Evolutionary conservation across 2,797 vertebrate genomes (phyloP).

Genomic region (Periophthalmus magnuspinnatus): DNA sequence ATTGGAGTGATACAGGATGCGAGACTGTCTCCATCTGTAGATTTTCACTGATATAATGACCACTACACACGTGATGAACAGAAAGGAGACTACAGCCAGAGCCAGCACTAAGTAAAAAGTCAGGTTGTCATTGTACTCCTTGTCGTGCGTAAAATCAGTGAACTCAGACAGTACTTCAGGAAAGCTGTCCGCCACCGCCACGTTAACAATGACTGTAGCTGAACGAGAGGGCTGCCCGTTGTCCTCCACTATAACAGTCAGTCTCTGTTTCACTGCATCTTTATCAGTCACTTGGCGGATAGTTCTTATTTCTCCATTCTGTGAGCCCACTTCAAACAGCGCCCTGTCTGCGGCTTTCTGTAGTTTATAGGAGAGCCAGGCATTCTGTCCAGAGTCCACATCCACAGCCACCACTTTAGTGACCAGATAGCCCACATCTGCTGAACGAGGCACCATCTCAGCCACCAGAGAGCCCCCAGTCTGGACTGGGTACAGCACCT

Average conservation of each 20-base stretch:
- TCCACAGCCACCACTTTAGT: slow-evolving; percentile 73
- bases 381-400: slow-evolving; percentile 79
- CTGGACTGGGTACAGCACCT: slow-evolving; percentile 54
- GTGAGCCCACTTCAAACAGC: slow-evolving; percentile 79
- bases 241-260: slow-evolving; percentile 67
- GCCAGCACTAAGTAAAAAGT: slow-evolving; percentile 49
- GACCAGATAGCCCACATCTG: slow-evolving; percentile 70
- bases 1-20: slow-evolving; percentile 49
- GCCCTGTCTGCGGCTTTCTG: slow-evolving; percentile 80
- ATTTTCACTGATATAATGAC: slow-evolving; percentile 6
- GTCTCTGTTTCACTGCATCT: slow-evolving; percentile 64
- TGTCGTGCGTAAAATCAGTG: no score
- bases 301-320: slow-evolving; percentile 82
- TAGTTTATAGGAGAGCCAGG: slow-evolving; percentile 81
- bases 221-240: no score
- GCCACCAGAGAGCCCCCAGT: slow-evolving; percentile 55
- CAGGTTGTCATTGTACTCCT: no score
- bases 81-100: slow-evolving; percentile 43
- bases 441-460: slow-evolving; percentile 75
- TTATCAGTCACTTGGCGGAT: slow-evolving; percentile 75
- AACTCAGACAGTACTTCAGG: slow-evolving; percentile 67
- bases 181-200: no score
- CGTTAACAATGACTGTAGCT: no score
- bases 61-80: slow-evolving; percentile 23
- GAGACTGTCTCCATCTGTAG: slow-evolving; percentile 33